Base-by-base conservation (phyloP, 2,113 vertebrate species). In the Oryzias melastigma region DNA sequence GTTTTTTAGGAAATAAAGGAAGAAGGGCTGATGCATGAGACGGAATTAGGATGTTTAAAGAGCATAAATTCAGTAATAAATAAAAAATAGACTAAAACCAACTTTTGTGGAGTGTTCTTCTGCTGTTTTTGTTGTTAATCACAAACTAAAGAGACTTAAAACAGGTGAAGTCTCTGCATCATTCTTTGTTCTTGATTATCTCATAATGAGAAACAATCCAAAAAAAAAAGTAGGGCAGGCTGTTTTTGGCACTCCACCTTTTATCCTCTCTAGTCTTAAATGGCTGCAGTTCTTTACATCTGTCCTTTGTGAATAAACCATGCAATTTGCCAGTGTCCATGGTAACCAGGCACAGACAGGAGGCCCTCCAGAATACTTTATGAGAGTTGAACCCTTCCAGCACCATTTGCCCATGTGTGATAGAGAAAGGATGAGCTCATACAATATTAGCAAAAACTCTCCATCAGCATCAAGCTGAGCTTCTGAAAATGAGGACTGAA, bases 291-390 rank as follows among this genome's bases (percentile, higher is more conserved):
- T 73, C 60, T 43, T 79, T 75, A 82, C 78, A 77, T 71, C 15
- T 62, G 61, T 66, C 52, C 13, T 49, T 59, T 55, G 67, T 79
- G 74, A 86, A 86, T 82, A 78, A 86, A 85, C 75, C 69, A 82
- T 71, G 61, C 48, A 19, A 52, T 45, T 47, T 58, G 42, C 52
- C 62, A 61, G 76, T 82, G 73, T 54, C 72, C 57, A 74, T 83
- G 69, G 78, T 47, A 77, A 82, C 78, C 50, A 51, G 14, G 15
- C 53, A 29, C 52, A 47, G 45, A 4, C 25, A 48, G 47, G 52
- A 20, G 53, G 42, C 19, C 29, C 24, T 52, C 41, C 15, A 5
- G 2, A 42, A 42, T 4, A 18, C 20, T 2, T 10, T 20, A 17
- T 0, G 4, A 50, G 43, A 61, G 47, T 47, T 35, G 35, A 35